A percentile compares a stretch with the other conserved stretches of the same genome.
phyloP scores from a whole-genome alignment of 1,140 invertebrate species.

The Proctacanthus coquilletti region DNA sequence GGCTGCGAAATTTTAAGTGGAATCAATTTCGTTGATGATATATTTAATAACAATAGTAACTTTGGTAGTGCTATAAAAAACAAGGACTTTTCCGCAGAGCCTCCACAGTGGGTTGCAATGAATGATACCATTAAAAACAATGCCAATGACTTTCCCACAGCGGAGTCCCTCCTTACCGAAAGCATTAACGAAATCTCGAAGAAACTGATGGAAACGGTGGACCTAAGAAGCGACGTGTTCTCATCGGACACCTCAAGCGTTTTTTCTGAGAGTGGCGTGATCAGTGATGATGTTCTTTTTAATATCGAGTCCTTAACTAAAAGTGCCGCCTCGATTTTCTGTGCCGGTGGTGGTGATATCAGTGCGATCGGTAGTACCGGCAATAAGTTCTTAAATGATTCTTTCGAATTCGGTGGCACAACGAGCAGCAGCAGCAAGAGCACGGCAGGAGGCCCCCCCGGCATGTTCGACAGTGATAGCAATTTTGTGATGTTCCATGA shows the following conservation, averaged over 20 bases:
- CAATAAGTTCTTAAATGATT: too few relatives aligned
- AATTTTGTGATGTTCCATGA: slow-evolving; percentile 1
- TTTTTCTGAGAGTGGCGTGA: slow-evolving; percentile 4
- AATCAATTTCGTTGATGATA: slow-evolving; percentile 24
- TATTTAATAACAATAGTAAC: slow-evolving; percentile 10
- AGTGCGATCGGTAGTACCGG: too few relatives aligned
- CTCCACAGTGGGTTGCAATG: neutral
- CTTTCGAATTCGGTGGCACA: too few relatives aligned
- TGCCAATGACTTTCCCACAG: slow-evolving; percentile 6
- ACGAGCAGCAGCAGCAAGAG: too few relatives aligned
- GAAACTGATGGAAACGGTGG: slow-evolving; percentile 24
- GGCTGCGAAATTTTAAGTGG: slow-evolving; percentile 26
- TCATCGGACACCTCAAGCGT: slow-evolving; percentile 3
- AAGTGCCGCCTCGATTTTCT: too few relatives aligned
- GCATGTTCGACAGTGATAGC: neutral
- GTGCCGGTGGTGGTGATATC: too few relatives aligned
- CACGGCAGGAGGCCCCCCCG: too few relatives aligned
- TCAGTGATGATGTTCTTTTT: slow-evolving; percentile 2
- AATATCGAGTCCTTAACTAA: slow-evolving; percentile 1
- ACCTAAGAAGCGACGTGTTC: slow-evolving; percentile 1
- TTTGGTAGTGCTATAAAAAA: neutral
- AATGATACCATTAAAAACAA: neutral
- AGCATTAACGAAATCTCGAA: slow-evolving; percentile 28
- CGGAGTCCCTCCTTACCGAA: slow-evolving; percentile 19
- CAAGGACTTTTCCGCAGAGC: neutral